Conservation (phyloP, 2,797 vertebrate genomes). For the Falco biarmicus region DNA sequence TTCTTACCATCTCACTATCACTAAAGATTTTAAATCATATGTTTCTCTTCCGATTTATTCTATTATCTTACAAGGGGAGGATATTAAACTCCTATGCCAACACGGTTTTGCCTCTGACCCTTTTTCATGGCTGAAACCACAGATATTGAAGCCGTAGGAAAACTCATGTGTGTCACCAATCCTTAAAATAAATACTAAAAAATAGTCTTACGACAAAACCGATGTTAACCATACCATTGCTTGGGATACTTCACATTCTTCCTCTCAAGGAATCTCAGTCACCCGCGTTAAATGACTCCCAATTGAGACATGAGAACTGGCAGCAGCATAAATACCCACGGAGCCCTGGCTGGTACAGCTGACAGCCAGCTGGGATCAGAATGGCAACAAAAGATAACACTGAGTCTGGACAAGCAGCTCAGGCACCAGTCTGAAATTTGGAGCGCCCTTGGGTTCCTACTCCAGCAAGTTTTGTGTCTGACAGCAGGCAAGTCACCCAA, state of each 20-base stretch:
- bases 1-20: background rate
- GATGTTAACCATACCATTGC: constrained; percentile 16
- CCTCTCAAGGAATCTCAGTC: constrained; percentile 41
- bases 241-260: constrained; percentile 52
- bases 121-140: background rate
- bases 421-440: background rate
- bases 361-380: constrained; percentile 49
- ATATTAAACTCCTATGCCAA: background rate
- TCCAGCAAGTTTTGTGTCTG: background rate
- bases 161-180: background rate
- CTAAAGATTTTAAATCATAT: background rate
- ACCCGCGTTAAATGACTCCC: constrained; percentile 25
- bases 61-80: background rate
- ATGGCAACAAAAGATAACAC: constrained; percentile 5
- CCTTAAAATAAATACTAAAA: constrained; percentile 41
- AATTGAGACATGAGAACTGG: constrained; percentile 61
- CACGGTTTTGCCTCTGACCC: background rate
- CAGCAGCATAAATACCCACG: constrained; percentile 17
- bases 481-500: background rate
- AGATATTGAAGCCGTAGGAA: background rate
- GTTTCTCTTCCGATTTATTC: background rate
- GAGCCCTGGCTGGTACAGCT: constrained; percentile 49
- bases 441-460: background rate
- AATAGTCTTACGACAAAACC: background rate
- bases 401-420: background rate